phyloP scores from a whole-genome alignment of 2,113 vertebrate genomes.

The Axis porcinus region DNA sequence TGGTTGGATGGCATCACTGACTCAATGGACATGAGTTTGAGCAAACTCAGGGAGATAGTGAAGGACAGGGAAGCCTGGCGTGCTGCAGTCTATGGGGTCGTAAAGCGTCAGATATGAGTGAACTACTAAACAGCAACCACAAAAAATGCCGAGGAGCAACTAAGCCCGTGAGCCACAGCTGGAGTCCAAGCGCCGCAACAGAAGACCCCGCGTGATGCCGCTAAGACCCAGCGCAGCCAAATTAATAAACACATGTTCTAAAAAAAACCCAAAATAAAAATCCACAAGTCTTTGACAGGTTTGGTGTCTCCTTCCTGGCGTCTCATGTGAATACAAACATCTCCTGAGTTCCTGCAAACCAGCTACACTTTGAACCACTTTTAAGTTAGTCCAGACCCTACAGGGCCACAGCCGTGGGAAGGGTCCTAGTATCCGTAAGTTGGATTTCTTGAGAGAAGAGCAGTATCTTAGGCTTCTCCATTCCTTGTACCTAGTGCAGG shows the following conservation, averaged over 20 bases:
- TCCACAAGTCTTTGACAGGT: neutral
- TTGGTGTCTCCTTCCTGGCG: neutral
- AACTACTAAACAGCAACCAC: neutral
- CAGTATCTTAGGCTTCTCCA: neutral
- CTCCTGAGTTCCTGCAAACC: neutral
- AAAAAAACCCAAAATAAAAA: neutral
- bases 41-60: neutral
- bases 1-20: neutral
- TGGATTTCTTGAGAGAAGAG: neutral
- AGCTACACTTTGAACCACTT: neutral
- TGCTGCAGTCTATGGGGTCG: neutral
- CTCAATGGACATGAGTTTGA: neutral
- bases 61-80: neutral
- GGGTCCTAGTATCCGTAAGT: neutral
- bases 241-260: neutral
- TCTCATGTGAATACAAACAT: neutral
- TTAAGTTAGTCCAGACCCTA: neutral
- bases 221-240: neutral
- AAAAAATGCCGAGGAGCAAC: neutral
- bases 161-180: neutral
- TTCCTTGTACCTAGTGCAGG: neutral
- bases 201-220: rapidly evolving
- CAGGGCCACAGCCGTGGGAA: neutral
- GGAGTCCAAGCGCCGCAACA: rapidly evolving
- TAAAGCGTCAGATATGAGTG: neutral